Percentiles rank a stretch among this genome's conserved stretches.
Conservation (phyloP, 2,888 invertebrate species). For the Calameuta pallipes region DNA sequence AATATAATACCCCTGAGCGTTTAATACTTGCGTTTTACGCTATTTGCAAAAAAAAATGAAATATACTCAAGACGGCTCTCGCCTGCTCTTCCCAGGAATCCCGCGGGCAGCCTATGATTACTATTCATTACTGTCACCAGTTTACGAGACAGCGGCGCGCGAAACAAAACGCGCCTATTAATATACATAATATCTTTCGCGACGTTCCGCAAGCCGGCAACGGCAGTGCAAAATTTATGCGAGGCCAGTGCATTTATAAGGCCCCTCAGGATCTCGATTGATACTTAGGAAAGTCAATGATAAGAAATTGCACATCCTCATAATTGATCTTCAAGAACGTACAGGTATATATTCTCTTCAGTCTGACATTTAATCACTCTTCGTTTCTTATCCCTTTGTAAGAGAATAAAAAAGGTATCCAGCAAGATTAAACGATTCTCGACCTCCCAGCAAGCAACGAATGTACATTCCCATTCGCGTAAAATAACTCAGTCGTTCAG, state of each 20-base stretch:
- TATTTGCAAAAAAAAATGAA: not conserved
- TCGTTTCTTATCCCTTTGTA: not conserved
- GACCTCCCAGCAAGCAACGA: slow-evolving; percentile 9
- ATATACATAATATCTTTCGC: slow-evolving; percentile 27
- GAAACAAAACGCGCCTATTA: slow-evolving; percentile 26
- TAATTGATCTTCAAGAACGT: not conserved
- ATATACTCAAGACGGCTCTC: not conserved
- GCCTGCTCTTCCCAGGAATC: not conserved
- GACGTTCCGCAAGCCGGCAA: slow-evolving; percentile 24
- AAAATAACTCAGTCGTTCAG: slow-evolving; percentile 38
- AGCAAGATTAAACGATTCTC: not conserved
- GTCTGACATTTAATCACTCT: not conserved
- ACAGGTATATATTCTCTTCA: not conserved
- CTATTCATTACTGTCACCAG: slow-evolving; percentile 25
- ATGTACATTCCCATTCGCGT: slow-evolving; percentile 32
- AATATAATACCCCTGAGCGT: not conserved
- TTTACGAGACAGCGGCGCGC: slow-evolving; percentile 25
- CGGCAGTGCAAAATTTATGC: slow-evolving; percentile 1
- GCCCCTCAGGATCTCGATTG: not conserved
- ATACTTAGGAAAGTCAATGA: slow-evolving; percentile 4
- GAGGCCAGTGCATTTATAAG: slow-evolving; percentile 8
- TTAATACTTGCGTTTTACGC: not conserved
- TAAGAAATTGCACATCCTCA: not conserved
- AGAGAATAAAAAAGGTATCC: not conserved
- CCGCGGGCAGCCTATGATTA: slow-evolving; percentile 21